Conservation (phyloP, 2,113 vertebrate genomes). For the Carassius auratus region DNA sequence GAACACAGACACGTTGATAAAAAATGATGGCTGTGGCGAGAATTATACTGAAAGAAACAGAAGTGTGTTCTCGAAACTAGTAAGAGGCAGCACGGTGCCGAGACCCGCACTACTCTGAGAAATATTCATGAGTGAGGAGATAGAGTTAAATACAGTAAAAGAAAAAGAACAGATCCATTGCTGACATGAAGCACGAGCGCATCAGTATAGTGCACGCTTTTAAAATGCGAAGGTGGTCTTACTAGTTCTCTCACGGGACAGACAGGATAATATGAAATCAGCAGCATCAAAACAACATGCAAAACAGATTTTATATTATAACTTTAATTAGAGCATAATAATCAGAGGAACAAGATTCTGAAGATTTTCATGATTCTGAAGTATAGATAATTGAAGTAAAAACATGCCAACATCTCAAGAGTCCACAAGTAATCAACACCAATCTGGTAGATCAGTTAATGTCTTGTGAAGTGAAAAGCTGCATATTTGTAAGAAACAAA, state of each 20-base stretch:
- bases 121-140: conserved; percentile 56
- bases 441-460: too few relatives aligned
- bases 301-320: not conserved
- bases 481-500: too few relatives aligned
- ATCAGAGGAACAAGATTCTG: too few relatives aligned
- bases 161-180: not conserved
- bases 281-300: not conserved
- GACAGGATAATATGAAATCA: not conserved
- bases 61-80: conserved; percentile 72
- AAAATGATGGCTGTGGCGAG: conserved; percentile 69
- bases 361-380: too few relatives aligned
- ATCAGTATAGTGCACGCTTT: not conserved
- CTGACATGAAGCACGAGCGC: not conserved
- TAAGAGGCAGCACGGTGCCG: conserved; percentile 68
- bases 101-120: conserved; percentile 56
- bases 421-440: too few relatives aligned
- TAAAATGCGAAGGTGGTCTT: not conserved
- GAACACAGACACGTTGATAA: conserved; percentile 67
- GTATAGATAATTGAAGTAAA: too few relatives aligned
- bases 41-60: conserved; percentile 71
- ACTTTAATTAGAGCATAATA: not conserved
- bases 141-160: not conserved
- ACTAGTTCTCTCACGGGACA: not conserved
- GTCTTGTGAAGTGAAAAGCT: too few relatives aligned
- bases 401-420: too few relatives aligned